phyloP scores from a whole-genome alignment of 2,113 vertebrate species.

The Poeciliopsis prolifica region DNA sequence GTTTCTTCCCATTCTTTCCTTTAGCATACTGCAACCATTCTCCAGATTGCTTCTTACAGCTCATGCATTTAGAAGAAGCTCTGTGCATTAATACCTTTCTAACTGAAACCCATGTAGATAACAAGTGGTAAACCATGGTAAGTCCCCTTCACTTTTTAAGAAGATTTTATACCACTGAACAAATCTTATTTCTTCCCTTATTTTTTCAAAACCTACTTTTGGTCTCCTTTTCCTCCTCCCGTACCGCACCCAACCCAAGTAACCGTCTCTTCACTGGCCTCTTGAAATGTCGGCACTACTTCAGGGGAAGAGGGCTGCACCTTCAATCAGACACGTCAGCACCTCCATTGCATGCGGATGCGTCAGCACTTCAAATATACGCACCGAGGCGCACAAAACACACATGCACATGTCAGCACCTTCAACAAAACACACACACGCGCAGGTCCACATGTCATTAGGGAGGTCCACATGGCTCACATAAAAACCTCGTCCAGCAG shows the following conservation, averaged over 20 bases:
- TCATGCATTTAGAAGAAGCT: constrained; percentile 1
- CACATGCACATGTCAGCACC: constrained; percentile 52
- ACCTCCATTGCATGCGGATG: constrained; percentile 41
- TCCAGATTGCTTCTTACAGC: background rate
- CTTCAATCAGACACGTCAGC: constrained; percentile 64
- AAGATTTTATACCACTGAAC: too few species aligned
- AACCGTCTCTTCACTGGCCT: constrained; percentile 8
- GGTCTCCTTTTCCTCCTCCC: background rate
- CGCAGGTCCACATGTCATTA: constrained; percentile 56
- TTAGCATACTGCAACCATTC: background rate
- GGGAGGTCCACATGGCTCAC: constrained; percentile 64
- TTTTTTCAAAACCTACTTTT: constrained; percentile 1
- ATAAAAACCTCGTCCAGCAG: constrained; percentile 62
- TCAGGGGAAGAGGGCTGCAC: constrained; percentile 51
- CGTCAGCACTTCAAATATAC: constrained; percentile 46
- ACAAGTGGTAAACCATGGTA: constrained; percentile 1
- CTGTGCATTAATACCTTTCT: background rate
- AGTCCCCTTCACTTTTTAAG: constrained; percentile 10
- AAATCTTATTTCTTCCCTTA: background rate
- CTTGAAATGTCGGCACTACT: constrained; percentile 63
- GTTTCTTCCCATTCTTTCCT: background rate
- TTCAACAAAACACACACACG: constrained; percentile 16
- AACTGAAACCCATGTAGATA: constrained; percentile 1
- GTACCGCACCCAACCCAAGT: background rate
- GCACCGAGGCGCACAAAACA: constrained; percentile 12